Evolutionary conservation across 2,888 invertebrate genomes (phyloP).

Genomic region (Polietes domitor): DNA sequence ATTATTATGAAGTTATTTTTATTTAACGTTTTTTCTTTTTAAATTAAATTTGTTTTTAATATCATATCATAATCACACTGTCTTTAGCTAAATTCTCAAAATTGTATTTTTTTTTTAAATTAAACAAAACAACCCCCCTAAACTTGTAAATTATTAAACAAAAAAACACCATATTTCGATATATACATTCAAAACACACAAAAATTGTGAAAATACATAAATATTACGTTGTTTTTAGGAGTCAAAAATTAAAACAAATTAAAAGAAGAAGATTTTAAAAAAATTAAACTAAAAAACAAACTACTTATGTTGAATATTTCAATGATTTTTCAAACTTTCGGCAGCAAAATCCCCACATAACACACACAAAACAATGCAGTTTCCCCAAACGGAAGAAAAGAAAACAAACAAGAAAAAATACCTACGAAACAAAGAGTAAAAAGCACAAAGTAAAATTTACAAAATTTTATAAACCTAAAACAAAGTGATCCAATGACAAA

Average conservation of each 20-base stretch:
- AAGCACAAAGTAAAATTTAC: conserved; percentile 61
- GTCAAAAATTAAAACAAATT: conserved; percentile 68
- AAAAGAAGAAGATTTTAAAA: conserved; percentile 64
- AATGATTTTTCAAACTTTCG: conserved; percentile 60
- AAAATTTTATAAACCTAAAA: conserved; percentile 47
- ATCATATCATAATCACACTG: no score
- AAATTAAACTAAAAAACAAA: conserved; percentile 51
- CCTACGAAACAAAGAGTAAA: conserved; percentile 28
- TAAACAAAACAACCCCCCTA: conserved; percentile 36
- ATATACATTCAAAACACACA: no score
- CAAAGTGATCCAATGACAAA: conserved; percentile 19
- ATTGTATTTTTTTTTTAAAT: no score
- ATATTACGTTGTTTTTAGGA: conserved; percentile 79
- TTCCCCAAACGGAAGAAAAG: conserved; percentile 61
- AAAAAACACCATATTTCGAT: conserved; percentile 51
- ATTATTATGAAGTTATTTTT: no score
- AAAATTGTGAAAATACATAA: conserved; percentile 57
- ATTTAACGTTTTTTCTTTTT: no score
- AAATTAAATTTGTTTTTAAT: no score
- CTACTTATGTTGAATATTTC: conserved; percentile 74
- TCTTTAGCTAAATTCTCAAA: no score
- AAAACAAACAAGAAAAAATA: conserved; percentile 57
- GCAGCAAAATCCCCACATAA: conserved; percentile 53
- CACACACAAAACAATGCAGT: conserved; percentile 66
- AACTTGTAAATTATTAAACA: conserved; percentile 68